These are phyloP conservation scores for Gallirallus australis DNA, from an alignment of 2,797 vertebrate species.

Conservation along the genomic window DNA sequence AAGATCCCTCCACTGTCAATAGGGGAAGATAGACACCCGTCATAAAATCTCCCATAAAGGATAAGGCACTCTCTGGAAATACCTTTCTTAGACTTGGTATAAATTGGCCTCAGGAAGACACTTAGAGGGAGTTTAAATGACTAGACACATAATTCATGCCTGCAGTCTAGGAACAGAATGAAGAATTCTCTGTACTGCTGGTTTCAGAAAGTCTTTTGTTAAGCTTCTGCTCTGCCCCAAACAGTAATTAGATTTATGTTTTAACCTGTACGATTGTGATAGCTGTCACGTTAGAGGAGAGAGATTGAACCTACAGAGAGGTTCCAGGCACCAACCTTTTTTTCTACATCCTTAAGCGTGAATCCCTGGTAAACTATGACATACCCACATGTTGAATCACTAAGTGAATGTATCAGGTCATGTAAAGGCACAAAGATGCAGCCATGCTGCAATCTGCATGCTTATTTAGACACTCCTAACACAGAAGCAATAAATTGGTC, in stretches of 20 bases:
- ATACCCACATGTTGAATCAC: not conserved
- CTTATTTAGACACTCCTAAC: not conserved
- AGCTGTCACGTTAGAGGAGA: not conserved
- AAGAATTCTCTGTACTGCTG: not conserved
- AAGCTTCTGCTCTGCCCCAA: not conserved
- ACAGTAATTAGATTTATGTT: not conserved
- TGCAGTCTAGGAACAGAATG: not conserved
- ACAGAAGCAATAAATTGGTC: not conserved
- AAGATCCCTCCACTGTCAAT: not conserved
- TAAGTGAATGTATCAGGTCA: not conserved
- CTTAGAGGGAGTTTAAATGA: slow-evolving; percentile 1
- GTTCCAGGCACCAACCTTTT: not conserved
- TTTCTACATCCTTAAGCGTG: not conserved
- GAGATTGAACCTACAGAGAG: not conserved
- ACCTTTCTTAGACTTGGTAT: not conserved
- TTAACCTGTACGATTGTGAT: not conserved
- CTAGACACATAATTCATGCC: not conserved
- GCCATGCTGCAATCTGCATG: not conserved
- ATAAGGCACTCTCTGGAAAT: slow-evolving; percentile 26
- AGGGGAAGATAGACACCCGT: not conserved
- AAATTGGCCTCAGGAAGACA: slow-evolving; percentile 36
- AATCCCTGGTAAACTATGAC: not conserved
- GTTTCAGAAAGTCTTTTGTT: not conserved
- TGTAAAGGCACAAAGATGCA: not conserved
- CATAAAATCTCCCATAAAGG: slow-evolving; percentile 33